A percentile compares a stretch with the other conserved stretches of the same genome.
Evolutionary conservation across 2,797 vertebrate genomes (phyloP).

Genomic region (Mus minutoides): DNA sequence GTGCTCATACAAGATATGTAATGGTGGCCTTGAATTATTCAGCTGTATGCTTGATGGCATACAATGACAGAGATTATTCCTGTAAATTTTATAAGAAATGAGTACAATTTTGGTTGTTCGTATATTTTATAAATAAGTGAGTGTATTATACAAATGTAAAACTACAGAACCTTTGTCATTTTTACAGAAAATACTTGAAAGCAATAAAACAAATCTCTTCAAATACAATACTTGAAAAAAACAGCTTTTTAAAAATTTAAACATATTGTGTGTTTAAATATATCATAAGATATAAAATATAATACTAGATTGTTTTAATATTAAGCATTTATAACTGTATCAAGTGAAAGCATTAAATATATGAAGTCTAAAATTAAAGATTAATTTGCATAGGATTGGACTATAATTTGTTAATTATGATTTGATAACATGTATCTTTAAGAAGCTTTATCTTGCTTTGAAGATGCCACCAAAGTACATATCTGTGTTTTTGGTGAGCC

Average conservation of each 20-base stretch:
- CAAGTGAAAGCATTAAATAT: neutral
- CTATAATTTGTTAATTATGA: neutral
- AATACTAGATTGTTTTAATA: neutral
- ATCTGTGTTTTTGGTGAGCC: neutral
- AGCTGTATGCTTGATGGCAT: neutral
- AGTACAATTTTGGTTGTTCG: neutral
- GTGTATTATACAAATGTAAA: neutral
- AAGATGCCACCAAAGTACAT: neutral
- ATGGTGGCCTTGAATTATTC: neutral
- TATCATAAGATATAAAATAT: neutral
- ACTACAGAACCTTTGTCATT: neutral
- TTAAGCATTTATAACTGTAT: neutral
- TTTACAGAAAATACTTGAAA: neutral
- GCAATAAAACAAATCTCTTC: neutral
- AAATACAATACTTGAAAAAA: neutral
- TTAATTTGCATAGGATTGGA: neutral
- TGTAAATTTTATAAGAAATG: neutral
- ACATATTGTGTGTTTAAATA: neutral
- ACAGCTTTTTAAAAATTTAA: neutral
- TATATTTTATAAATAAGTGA: neutral
- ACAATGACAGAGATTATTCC: neutral
- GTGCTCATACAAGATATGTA: neutral
- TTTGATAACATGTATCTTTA: neutral
- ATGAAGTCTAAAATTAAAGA: neutral
- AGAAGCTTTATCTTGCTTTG: neutral